Evolutionary conservation across 1,140 invertebrate species (phyloP), one percentile per base, ranked within the genome.

Genomic region (Dreissena rostriformis): DNA sequence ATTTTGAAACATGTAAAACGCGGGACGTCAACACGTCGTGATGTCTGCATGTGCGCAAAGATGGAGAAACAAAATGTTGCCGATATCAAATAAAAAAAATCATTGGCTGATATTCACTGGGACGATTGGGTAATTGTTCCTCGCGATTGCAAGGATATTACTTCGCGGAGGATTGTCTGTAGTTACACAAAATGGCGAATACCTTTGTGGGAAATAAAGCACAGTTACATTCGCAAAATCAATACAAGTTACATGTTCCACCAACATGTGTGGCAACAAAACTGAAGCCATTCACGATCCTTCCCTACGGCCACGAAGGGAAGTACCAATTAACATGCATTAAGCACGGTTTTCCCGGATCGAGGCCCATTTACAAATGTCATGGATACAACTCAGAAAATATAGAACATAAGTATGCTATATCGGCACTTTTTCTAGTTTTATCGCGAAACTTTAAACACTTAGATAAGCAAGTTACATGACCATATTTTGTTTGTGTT

Each of bases 121-220:
- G 85, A 91, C 77, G 83, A 88, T 66, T 92, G 91, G 91, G 86
- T 92, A 39, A 73, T 92, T 2, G 86, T 84, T 49, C 91, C 91
- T n/a, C 77, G 66, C 22, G 88, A 86, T 10, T 91, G 90, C 72
- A 84, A 68, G 90, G 90, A 2, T 90, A 88, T 80, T 91, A 88
- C 74, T 92, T 90, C 80, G 89, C 89, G 65, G 91, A 90, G n/a
- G 68, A 52, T 61, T 92, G 91, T 88, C 4, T 76, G 89, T 29
- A 67, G 87, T n/a, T n/a, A n/a, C n/a, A 28, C 90, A 91, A 81
- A 92, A 92, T 82, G 84, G 87, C 77, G 11, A 89, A 90, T 75
- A 91, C 86, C 14, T 92, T 91, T 85, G 86, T 91, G 15, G 85
- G 79, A 26, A 90, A 92, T 52, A 89, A 92, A 74, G 89, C 88